Conservation (phyloP, 2,113 vertebrate genomes). For the Baryphthengus martii region DNA sequence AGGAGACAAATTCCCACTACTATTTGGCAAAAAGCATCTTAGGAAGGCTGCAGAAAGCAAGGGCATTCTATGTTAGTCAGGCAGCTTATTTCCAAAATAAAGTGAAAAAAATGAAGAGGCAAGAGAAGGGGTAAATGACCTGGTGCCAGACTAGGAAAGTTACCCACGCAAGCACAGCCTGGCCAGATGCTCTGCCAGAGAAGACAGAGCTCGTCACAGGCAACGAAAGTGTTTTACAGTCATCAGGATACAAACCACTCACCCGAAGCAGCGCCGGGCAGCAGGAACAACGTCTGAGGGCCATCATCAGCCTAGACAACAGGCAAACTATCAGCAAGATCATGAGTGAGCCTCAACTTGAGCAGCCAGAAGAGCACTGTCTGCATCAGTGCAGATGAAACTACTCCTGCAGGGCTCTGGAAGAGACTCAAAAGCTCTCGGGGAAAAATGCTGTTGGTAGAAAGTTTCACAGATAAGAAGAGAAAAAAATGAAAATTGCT, state of each 20-base stretch:
- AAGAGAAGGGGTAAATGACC: not conserved
- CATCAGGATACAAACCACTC: not conserved
- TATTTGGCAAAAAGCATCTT: not conserved
- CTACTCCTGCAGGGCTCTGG: not conserved
- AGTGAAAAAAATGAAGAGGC: not conserved
- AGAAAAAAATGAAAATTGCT: not conserved
- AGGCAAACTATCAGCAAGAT: too few species aligned
- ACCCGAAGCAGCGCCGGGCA: not conserved
- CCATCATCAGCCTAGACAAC: too few species aligned
- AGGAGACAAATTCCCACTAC: not conserved
- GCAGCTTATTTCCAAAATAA: not conserved
- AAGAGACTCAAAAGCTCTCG: accelerated
- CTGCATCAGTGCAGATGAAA: accelerated
- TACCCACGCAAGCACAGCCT: accelerated
- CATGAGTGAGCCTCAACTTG: accelerated
- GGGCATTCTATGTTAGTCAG: not conserved
- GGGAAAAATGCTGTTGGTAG: not conserved
- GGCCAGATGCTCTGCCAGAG: accelerated
- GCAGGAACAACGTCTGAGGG: not conserved
- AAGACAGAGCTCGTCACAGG: not conserved
- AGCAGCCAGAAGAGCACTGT: not conserved
- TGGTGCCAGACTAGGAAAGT: not conserved
- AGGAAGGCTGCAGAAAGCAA: not conserved
- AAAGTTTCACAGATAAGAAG: not conserved
- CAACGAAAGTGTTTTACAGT: not conserved